These are phyloP conservation scores for Eupeodes latifasciatus DNA, from an alignment of 2,888 invertebrate genomes.

Conservation along the genomic window DNA sequence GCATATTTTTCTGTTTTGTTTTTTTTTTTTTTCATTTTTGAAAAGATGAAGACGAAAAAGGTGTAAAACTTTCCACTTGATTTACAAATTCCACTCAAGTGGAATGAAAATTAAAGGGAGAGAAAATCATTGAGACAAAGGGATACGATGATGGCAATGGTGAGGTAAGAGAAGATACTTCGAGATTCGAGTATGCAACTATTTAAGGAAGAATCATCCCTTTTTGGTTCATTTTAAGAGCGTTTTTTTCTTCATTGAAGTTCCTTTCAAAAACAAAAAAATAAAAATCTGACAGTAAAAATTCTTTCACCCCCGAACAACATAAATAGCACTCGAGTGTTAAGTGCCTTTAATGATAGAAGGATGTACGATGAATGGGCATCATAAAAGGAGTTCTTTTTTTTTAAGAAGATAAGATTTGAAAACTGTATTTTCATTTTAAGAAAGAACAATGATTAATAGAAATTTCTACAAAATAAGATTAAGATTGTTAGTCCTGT, in stretches of 20 bases:
- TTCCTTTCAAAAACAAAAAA: not conserved
- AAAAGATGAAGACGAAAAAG: not conserved
- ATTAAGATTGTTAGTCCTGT: too few species aligned
- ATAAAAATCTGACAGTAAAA: not conserved
- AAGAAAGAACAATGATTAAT: not conserved
- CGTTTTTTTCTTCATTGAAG: not conserved
- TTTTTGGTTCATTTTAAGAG: conserved; percentile 36
- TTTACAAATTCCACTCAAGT: conserved; percentile 64
- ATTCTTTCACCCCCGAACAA: conserved; percentile 23
- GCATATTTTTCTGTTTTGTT: not conserved
- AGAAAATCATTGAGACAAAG: conserved; percentile 16
- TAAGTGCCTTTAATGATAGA: conserved; percentile 35
- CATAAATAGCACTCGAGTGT: conserved; percentile 33
- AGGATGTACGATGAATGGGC: not conserved
- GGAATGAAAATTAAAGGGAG: conserved; percentile 9
- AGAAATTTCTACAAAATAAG: not conserved
- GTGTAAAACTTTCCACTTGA: conserved; percentile 69
- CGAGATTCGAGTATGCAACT: conserved; percentile 1
- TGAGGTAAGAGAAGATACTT: not conserved
- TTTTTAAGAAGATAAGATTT: not conserved
- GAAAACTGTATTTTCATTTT: not conserved
- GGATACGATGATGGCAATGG: conserved; percentile 6
- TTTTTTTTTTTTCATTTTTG: not conserved
- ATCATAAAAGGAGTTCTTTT: not conserved
- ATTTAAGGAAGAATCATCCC: conserved; percentile 14